Conservation (phyloP, 2,797 vertebrate genomes). For the Benthosema pterotum region DNA sequence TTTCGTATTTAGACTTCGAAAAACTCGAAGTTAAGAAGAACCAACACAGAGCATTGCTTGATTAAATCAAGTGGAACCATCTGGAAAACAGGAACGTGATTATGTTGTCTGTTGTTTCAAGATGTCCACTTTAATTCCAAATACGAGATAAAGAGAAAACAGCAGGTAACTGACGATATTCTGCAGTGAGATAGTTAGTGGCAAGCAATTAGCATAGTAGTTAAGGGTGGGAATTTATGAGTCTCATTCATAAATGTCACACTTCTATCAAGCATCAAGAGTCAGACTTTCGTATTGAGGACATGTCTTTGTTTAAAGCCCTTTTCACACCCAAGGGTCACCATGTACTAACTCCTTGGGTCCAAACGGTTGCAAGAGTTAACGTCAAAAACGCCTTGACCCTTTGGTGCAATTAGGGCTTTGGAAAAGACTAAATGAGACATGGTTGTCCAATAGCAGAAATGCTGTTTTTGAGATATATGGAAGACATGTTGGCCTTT, state of each 20-base stretch:
- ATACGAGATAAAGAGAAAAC: conserved; percentile 46
- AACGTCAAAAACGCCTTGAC: no score
- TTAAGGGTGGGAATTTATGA: conserved; percentile 48
- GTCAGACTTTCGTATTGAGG: background rate
- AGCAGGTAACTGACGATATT: conserved; percentile 10
- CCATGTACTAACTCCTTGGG: no score
- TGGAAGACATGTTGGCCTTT: conserved; percentile 64
- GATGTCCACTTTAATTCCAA: no score
- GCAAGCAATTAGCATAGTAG: conserved; percentile 61
- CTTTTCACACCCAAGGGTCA: no score
- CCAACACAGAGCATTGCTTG: no score
- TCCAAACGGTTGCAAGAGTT: no score
- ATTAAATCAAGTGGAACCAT: conserved; percentile 22
- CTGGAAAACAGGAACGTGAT: conserved; percentile 10
- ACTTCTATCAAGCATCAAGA: conserved; percentile 63
- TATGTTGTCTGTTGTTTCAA: background rate
- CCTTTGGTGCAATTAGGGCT: no score
- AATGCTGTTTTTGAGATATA: conserved; percentile 42
- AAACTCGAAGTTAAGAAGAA: background rate
- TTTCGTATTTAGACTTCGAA: conserved; percentile 3
- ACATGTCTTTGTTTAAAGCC: conserved; percentile 16
- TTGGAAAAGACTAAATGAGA: background rate
- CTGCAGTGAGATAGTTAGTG: conserved; percentile 37
- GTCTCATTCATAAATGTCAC: conserved; percentile 52
- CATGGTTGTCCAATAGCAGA: conserved; percentile 10